These are phyloP conservation scores for Nomada fucata DNA, from an alignment of 2,888 invertebrate species.

Conservation along the genomic window DNA sequence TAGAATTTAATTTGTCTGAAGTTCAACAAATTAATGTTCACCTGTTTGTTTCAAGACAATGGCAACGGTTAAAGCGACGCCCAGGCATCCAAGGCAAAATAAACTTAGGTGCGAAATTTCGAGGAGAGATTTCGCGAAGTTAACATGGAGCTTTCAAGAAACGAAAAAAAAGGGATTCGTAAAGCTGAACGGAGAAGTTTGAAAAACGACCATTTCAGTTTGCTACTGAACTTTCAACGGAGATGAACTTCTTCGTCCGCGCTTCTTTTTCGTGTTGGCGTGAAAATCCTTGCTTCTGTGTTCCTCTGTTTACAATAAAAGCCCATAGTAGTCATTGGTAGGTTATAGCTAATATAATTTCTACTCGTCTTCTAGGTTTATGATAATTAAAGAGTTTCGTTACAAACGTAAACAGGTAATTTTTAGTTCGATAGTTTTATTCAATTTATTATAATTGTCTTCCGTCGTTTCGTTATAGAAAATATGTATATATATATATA, in stretches of 20 bases:
- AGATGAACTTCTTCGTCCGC: slow-evolving; percentile 2
- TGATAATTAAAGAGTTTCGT: neutral
- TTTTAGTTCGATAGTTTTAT: neutral
- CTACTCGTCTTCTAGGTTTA: neutral
- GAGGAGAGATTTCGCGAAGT: slow-evolving; percentile 13
- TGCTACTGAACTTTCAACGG: slow-evolving; percentile 25
- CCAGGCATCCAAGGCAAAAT: neutral
- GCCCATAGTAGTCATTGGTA: neutral
- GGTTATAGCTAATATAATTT: neutral
- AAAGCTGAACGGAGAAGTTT: slow-evolving; percentile 25
- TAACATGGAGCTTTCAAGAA: neutral
- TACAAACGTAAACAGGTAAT: neutral
- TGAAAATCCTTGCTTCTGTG: neutral
- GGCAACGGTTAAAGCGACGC: slow-evolving; percentile 17
- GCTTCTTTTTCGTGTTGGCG: slow-evolving; percentile 8
- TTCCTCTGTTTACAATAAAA: neutral
- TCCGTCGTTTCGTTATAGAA: neutral
- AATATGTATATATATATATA: neutral
- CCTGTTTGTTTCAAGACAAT: neutral
- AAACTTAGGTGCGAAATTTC: neutral
- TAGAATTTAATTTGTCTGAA: neutral
- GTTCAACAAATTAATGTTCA: slow-evolving; percentile 1
- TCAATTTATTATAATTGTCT: neutral
- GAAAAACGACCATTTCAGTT: slow-evolving; percentile 42
- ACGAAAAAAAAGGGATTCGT: neutral